Evolutionary conservation across 92 coral and sea anemone genomes (phyloP).

Genomic region (Epizoanthus illoricatus): DNA sequence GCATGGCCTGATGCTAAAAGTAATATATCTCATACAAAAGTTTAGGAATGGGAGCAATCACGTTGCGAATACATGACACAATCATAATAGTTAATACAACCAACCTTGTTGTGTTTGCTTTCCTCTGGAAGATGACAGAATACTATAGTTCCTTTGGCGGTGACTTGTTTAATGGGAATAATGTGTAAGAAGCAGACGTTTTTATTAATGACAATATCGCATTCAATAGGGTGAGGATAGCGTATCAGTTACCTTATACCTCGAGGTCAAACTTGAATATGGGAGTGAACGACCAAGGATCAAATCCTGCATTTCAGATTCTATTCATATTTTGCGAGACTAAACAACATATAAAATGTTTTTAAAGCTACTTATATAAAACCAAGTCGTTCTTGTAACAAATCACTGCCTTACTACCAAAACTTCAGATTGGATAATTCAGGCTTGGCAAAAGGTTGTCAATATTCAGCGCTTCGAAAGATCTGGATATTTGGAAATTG

Average conservation of each 20-base stretch:
- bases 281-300: constrained; percentile 24
- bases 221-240: not conserved
- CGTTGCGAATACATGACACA: not conserved
- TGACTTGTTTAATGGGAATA: not conserved
- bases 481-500: not conserved
- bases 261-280: not conserved
- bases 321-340: constrained; percentile 1
- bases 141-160: not conserved
- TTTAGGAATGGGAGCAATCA: not conserved
- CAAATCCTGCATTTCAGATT: constrained; percentile 19
- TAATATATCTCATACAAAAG: not conserved
- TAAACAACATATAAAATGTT: not conserved
- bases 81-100: not conserved
- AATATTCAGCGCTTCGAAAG: not conserved
- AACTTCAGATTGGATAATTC: not conserved
- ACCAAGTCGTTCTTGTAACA: not conserved
- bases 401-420: not conserved
- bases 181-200: not conserved
- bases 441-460: not conserved
- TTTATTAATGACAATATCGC: constrained; percentile 3
- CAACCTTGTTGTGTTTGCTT: not conserved
- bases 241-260: constrained; percentile 1
- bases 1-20: too few species aligned
- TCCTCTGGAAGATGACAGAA: not conserved
- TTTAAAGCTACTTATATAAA: not conserved